A percentile compares a stretch with the other conserved stretches of the same genome.
These are phyloP conservation scores for Trichechus manatus DNA, from an alignment of 2,113 vertebrate species.

Conservation along the genomic window DNA sequence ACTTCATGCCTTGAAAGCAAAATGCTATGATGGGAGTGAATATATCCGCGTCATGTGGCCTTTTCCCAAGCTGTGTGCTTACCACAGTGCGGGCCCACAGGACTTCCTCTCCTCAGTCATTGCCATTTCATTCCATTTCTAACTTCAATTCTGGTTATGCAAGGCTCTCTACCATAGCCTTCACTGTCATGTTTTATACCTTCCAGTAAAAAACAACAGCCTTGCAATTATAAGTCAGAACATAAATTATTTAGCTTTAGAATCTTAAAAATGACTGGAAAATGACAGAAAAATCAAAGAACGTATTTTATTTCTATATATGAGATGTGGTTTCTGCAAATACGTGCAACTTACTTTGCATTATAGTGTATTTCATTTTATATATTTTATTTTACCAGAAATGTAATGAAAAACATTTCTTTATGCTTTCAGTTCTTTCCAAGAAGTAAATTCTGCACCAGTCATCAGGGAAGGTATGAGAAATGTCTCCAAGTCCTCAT, in stretches of 20 bases:
- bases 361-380: not conserved
- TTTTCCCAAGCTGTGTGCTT: not conserved
- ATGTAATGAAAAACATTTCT: not conserved
- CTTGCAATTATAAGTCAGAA: not conserved
- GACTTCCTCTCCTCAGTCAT: not conserved
- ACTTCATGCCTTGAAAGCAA: not conserved
- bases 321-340: not conserved
- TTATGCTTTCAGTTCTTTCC: not conserved
- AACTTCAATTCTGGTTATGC: not conserved
- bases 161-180: not conserved
- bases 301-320: not conserved
- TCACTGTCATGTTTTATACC: not conserved
- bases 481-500: not conserved
- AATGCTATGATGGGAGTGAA: not conserved
- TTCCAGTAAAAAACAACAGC: not conserved
- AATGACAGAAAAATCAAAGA: not conserved
- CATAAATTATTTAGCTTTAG: not conserved
- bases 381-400: not conserved
- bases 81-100: accelerated
- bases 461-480: not conserved
- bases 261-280: not conserved
- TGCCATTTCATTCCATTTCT: not conserved
- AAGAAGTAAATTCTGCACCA: conserved; percentile 19
- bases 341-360: not conserved
- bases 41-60: not conserved